A percentile compares a stretch with the other conserved stretches of the same genome.
These are phyloP conservation scores for Magallana angulata DNA, from an alignment of 1,140 invertebrate species.

Conservation along the genomic window DNA sequence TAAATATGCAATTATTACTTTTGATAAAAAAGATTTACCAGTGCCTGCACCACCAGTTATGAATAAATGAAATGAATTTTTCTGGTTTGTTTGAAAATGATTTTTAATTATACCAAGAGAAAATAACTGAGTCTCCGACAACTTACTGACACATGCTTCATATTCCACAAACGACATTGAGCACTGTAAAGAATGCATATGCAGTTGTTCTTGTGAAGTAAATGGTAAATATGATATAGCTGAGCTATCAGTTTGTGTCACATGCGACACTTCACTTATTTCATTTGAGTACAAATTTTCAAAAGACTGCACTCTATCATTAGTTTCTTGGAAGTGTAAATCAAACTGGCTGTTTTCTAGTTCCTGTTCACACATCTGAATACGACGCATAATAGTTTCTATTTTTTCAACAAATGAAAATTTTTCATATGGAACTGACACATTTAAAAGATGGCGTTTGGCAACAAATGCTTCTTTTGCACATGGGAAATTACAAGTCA, in stretches of 20 bases:
- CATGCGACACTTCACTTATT: not conserved
- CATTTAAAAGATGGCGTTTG: conserved; percentile 49
- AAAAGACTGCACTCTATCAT: not conserved
- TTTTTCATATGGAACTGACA: conserved; percentile 34
- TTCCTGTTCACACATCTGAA: conserved; percentile 33
- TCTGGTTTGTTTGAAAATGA: not conserved
- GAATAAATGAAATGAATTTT: conserved; percentile 42
- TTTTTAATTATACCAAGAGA: conserved; percentile 22
- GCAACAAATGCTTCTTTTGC: conserved; percentile 46
- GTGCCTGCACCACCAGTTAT: conserved; percentile 59
- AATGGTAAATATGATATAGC: not conserved
- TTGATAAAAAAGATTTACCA: conserved; percentile 50
- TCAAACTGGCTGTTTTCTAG: not conserved
- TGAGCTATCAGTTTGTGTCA: no score
- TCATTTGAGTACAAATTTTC: no score
- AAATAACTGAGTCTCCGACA: conserved; percentile 8
- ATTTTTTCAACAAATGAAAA: conserved; percentile 48
- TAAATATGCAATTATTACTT: conserved; percentile 45
- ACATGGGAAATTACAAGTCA: conserved; percentile 31
- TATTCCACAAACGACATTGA: conserved; percentile 51
- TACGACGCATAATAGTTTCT: conserved; percentile 52
- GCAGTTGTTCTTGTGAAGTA: not conserved
- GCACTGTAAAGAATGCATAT: conserved; percentile 44
- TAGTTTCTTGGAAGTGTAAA: not conserved
- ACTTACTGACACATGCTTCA: not conserved